Evolutionary conservation across 2,113 vertebrate species (phyloP).

Genomic region (Embiotoca jacksoni): DNA sequence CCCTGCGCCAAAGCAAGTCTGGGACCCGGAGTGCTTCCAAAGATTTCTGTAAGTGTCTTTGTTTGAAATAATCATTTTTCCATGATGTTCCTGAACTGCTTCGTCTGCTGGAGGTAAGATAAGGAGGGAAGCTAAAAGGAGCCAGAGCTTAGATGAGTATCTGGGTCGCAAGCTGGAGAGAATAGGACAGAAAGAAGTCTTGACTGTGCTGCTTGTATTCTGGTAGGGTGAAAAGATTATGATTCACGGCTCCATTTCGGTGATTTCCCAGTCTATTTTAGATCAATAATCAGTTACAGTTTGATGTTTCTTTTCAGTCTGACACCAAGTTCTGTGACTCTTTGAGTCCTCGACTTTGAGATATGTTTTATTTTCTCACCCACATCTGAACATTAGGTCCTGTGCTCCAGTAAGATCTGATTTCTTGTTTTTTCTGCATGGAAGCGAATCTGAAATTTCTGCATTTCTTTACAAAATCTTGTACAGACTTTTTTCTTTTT

Average conservation of each 20-base stretch:
- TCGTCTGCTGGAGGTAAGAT: conserved; percentile 26
- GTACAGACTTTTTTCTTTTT: background rate
- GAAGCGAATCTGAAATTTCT: conserved; percentile 33
- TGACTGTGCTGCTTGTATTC: conserved; percentile 16
- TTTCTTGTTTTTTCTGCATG: background rate
- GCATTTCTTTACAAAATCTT: conserved; percentile 29
- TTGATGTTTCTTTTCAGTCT: conserved; percentile 41
- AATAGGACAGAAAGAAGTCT: conserved; percentile 26
- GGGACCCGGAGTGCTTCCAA: conserved; percentile 80
- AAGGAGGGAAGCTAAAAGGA: conserved; percentile 12
- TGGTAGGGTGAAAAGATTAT: conserved; percentile 9
- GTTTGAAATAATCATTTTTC: conserved; percentile 26
- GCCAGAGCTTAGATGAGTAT: conserved; percentile 28
- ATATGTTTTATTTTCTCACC: conserved; percentile 44
- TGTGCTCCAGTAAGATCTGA: conserved; percentile 17
- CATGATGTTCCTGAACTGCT: conserved; percentile 13
- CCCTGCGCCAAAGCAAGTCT: conserved; percentile 77
- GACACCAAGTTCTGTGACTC: conserved; percentile 33
- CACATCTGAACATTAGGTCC: conserved; percentile 31
- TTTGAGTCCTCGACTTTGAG: conserved; percentile 33
- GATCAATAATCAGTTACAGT: conserved; percentile 37
- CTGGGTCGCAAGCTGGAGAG: conserved; percentile 40
- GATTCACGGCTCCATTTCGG: conserved; percentile 2
- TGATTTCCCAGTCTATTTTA: conserved; percentile 50
- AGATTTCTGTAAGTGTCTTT: conserved; percentile 88